Conservation (phyloP, 2,888 invertebrate genomes). For the Drosophila koepferae region DNA sequence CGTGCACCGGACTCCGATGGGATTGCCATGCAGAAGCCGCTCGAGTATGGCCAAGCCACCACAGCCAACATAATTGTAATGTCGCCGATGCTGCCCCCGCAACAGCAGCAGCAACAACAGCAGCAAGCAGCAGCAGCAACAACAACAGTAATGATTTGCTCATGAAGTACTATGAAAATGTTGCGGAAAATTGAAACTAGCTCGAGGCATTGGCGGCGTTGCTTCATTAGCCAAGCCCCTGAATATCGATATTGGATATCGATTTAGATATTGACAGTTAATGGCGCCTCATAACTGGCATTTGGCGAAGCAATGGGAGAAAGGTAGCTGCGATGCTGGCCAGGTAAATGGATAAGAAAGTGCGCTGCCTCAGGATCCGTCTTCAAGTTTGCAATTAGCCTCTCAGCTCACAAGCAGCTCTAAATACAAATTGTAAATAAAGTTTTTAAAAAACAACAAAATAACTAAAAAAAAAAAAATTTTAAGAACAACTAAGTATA, state of each 20-base stretch:
- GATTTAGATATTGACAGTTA: slow-evolving; percentile 27
- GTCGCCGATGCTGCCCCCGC: slow-evolving; percentile 78
- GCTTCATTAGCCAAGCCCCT: slow-evolving; percentile 24
- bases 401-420: slow-evolving; percentile 52
- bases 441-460: slow-evolving; percentile 69
- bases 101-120: slow-evolving; percentile 40
- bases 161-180: slow-evolving; percentile 39
- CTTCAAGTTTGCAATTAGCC: slow-evolving; percentile 46
- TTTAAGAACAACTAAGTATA: slow-evolving; percentile 63
- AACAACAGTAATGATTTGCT: slow-evolving; percentile 36
- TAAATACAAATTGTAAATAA: slow-evolving; percentile 78
- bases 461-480: slow-evolving; percentile 30
- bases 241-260: slow-evolving; percentile 20
- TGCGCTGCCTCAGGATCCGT: slow-evolving; percentile 52
- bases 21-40: slow-evolving; percentile 71
- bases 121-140: slow-evolving; percentile 28
- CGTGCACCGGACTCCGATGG: slow-evolving; percentile 77
- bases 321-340: slow-evolving; percentile 41
- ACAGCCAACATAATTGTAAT: slow-evolving; percentile 82
- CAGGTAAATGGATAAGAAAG: slow-evolving; percentile 37
- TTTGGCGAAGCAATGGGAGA: slow-evolving; percentile 47
- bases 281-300: slow-evolving; percentile 36
- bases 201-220: slow-evolving; percentile 19
- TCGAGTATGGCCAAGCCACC: slow-evolving; percentile 67
- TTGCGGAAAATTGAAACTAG: slow-evolving; percentile 42